A percentile compares a stretch with the other conserved stretches of the same genome.
Evolutionary conservation across 2,888 invertebrate species (phyloP).

Genomic region (Eupithecia tripunctaria): DNA sequence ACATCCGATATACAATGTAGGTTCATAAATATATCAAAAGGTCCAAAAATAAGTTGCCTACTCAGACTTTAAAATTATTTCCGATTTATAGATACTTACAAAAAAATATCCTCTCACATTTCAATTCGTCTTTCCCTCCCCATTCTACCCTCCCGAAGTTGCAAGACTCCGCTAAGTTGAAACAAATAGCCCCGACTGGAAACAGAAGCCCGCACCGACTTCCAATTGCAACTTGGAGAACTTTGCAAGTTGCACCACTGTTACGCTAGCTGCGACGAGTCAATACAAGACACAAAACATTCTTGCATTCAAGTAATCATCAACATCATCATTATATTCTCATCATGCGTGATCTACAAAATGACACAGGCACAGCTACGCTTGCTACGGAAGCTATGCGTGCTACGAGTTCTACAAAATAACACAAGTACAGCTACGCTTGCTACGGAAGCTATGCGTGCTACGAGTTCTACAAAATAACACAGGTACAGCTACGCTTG

Average conservation of each 20-base stretch:
- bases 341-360: too few species aligned
- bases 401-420: background rate
- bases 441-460: background rate
- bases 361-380: too few species aligned
- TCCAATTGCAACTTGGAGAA: conserved; percentile 14
- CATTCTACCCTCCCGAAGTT: background rate
- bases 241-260: conserved; percentile 13
- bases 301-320: background rate
- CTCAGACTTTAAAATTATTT: too few species aligned
- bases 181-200: conserved; percentile 28
- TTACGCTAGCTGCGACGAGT: background rate
- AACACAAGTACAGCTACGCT: background rate
- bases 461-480: background rate
- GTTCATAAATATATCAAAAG: too few species aligned
- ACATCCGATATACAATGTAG: too few species aligned
- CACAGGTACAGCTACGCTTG: background rate
- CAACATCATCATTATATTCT: background rate
- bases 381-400: background rate
- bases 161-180: conserved; percentile 22
- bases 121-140: background rate
- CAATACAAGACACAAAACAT: background rate
- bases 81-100: background rate
- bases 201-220: conserved; percentile 12
- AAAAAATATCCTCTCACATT: background rate
- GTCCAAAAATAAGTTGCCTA: too few species aligned